Conservation (phyloP, 2,888 invertebrate genomes). For the Prenolepis imparis region DNA sequence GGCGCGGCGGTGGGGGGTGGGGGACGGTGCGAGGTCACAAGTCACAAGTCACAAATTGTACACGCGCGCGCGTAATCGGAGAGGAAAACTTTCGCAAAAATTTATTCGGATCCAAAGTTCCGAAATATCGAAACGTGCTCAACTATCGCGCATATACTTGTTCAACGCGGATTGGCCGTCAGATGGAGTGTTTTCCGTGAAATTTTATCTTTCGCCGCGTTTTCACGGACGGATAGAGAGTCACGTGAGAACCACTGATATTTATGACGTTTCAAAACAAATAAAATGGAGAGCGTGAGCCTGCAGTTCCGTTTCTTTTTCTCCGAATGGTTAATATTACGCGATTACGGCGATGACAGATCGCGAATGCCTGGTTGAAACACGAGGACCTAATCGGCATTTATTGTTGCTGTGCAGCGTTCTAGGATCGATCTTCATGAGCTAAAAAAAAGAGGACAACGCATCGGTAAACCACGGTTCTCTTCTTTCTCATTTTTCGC, state of each 20-base stretch:
- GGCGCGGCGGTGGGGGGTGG: no score
- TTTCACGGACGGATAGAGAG: neutral
- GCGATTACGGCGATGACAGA: conserved; percentile 92
- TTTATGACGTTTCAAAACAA: no score
- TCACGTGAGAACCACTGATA: neutral
- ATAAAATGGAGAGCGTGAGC: conserved; percentile 79
- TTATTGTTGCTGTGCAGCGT: conserved; percentile 93
- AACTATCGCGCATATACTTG: conserved; percentile 9
- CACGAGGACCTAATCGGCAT: conserved; percentile 96
- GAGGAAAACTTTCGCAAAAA: neutral
- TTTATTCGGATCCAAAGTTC: neutral
- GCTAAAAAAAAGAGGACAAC: conserved; percentile 78
- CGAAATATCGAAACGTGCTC: neutral
- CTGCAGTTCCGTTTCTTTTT: conserved; percentile 89
- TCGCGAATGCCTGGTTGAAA: conserved; percentile 92
- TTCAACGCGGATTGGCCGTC: conserved; percentile 32
- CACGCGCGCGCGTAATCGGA: neutral
- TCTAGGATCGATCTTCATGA: conserved; percentile 91
- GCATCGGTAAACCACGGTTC: conserved; percentile 74
- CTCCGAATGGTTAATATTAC: conserved; percentile 92
- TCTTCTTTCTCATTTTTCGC: neutral
- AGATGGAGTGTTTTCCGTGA: neutral
- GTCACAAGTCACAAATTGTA: no score
- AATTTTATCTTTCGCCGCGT: neutral
- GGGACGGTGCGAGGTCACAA: no score